Evolutionary conservation across 1,140 invertebrate species (phyloP).

Genomic region (Drosophila nikananu): DNA sequence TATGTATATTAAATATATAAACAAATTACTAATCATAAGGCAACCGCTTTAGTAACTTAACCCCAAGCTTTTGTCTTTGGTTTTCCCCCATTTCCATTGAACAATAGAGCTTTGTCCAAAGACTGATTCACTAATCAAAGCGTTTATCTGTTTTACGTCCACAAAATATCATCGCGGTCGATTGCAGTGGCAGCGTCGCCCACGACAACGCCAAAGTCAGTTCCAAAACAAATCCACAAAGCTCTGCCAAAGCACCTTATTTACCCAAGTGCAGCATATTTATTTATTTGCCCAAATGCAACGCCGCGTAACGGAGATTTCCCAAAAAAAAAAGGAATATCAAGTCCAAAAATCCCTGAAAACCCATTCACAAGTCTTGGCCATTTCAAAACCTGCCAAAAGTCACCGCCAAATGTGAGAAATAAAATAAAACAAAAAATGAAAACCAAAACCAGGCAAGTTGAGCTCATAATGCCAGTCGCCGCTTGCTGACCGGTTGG

Average conservation of each 20-base stretch:
- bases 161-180: slow-evolving; percentile 36
- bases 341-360: slow-evolving; percentile 4
- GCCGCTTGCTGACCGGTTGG: slow-evolving; percentile 7
- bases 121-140: slow-evolving; percentile 32
- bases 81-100: slow-evolving; percentile 13
- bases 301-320: slow-evolving; percentile 27
- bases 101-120: slow-evolving; percentile 29
- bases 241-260: slow-evolving; percentile 27
- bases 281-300: slow-evolving; percentile 27
- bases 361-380: slow-evolving; percentile 30
- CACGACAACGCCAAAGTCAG: slow-evolving; percentile 43
- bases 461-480: slow-evolving; percentile 26
- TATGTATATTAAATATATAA: neutral
- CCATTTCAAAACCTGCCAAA: slow-evolving; percentile 29
- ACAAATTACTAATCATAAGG: neutral
- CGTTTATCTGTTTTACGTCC: slow-evolving; percentile 23
- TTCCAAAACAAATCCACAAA: slow-evolving; percentile 55
- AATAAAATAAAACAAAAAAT: slow-evolving; percentile 4
- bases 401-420: slow-evolving; percentile 9
- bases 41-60: neutral
- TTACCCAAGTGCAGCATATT: slow-evolving; percentile 34
- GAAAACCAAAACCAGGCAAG: slow-evolving; percentile 5
- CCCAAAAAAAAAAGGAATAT: slow-evolving; percentile 23
- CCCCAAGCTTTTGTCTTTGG: neutral
- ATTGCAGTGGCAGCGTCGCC: slow-evolving; percentile 55